phyloP scores from a whole-genome alignment of 1,140 invertebrate genomes.

The Brachionus angularis region DNA sequence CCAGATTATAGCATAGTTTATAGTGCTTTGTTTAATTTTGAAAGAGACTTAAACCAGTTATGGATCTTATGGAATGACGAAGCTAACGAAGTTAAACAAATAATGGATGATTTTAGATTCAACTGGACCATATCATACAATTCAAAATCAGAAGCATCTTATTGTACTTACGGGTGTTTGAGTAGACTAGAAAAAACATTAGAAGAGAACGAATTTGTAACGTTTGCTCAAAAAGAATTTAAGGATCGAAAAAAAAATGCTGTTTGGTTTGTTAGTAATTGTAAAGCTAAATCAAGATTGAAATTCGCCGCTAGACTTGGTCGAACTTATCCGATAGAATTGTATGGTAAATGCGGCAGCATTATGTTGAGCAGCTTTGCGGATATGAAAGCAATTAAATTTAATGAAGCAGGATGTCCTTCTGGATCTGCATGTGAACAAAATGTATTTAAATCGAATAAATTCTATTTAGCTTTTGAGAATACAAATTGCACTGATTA shows the following conservation, averaged over 20 bases:
- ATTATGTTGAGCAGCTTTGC: constrained; percentile 62
- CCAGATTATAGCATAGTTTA: not conserved
- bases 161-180: constrained; percentile 28
- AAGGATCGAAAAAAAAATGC: constrained; percentile 58
- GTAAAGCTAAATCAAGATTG: constrained; percentile 76
- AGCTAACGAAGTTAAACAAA: not conserved
- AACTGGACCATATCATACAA: constrained; percentile 27
- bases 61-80: constrained; percentile 42
- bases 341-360: constrained; percentile 79
- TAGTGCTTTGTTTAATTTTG: not conserved
- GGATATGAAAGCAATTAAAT: constrained; percentile 79
- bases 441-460: constrained; percentile 69
- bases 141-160: constrained; percentile 10
- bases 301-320: constrained; percentile 78
- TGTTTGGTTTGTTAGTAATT: constrained; percentile 94
- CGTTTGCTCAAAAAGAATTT: not conserved
- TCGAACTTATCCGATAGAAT: constrained; percentile 81
- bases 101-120: constrained; percentile 9
- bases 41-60: constrained; percentile 3
- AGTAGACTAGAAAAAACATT: not conserved
- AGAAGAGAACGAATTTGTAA: not conserved
- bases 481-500: constrained; percentile 60
- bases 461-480: constrained; percentile 89
- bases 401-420: constrained; percentile 55
- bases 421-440: constrained; percentile 26